These are phyloP conservation scores for Furcula furcula DNA, from an alignment of 2,888 invertebrate genomes.

Conservation along the genomic window DNA sequence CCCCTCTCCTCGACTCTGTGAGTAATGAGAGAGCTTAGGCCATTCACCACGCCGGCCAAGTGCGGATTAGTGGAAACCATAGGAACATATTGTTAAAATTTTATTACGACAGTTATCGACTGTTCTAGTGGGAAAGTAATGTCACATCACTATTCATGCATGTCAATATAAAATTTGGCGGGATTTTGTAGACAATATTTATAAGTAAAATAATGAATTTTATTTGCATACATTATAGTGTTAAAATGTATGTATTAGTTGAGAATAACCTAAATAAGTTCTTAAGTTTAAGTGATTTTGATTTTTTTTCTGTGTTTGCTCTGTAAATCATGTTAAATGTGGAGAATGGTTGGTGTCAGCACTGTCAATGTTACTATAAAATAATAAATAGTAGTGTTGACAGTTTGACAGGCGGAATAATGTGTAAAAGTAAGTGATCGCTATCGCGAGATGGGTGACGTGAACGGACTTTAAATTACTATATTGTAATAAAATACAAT, in stretches of 20 bases:
- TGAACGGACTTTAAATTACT: conserved; percentile 33
- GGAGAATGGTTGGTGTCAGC: conserved; percentile 14
- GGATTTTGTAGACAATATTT: conserved; percentile 1
- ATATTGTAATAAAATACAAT: conserved; percentile 42
- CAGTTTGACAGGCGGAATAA: conserved; percentile 3
- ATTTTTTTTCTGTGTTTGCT: conserved; percentile 22
- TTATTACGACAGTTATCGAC: no score
- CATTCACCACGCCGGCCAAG: no score
- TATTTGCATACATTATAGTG: neutral
- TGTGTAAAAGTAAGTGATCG: conserved; percentile 23
- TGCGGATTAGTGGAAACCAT: no score
- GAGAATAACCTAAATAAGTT: conserved; percentile 9
- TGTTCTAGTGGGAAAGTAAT: no score
- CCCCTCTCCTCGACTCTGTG: no score
- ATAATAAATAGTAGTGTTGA: neutral
- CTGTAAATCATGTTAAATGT: conserved; percentile 32
- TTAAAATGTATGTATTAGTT: neutral
- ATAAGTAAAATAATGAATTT: conserved; percentile 2
- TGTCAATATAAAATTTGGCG: no score
- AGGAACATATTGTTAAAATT: no score
- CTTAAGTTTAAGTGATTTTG: conserved; percentile 31
- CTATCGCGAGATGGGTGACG: conserved; percentile 30
- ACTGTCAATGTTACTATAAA: conserved; percentile 6
- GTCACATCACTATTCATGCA: no score
- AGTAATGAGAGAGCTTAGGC: no score